These are phyloP conservation scores for Calycopis cecrops DNA, from an alignment of 1,140 invertebrate species.

Conservation along the genomic window DNA sequence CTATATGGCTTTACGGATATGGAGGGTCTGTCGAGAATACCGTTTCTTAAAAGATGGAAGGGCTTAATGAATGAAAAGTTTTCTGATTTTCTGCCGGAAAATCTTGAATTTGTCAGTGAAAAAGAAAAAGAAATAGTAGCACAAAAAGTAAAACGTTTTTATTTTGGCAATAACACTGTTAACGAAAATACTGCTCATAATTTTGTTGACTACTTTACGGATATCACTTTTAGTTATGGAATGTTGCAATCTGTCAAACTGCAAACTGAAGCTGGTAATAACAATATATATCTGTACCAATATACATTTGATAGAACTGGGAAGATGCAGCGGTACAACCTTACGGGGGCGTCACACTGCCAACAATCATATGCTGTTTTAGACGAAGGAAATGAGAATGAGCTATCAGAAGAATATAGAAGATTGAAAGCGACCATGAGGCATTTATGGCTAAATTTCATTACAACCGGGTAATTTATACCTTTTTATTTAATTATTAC, in stretches of 20 bases:
- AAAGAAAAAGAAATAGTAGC: conserved; percentile 22
- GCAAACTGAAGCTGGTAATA: conserved; percentile 26
- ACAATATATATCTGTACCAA: conserved; percentile 29
- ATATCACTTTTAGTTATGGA: conserved; percentile 25
- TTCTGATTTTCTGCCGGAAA: conserved; percentile 27
- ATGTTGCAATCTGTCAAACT: conserved; percentile 19
- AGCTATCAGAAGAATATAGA: conserved; percentile 18
- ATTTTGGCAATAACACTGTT: conserved; percentile 27
- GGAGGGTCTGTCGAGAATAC: conserved; percentile 31
- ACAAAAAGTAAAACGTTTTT: conserved; percentile 28
- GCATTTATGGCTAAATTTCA: conserved; percentile 29
- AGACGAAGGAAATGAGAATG: conserved; percentile 15
- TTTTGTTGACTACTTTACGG: conserved; percentile 25
- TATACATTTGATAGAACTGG: conserved; percentile 19
- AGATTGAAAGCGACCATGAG: conserved; percentile 24
- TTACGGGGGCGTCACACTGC: conserved; percentile 22
- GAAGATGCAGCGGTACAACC: conserved; percentile 5
- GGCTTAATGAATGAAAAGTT: conserved; percentile 35
- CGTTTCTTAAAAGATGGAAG: conserved; percentile 27
- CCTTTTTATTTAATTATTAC: background rate
- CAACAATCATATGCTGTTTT: conserved; percentile 19
- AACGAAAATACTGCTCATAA: conserved; percentile 17
- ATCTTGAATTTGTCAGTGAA: conserved; percentile 26
- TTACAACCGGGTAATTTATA: conserved; percentile 29
- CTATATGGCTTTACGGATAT: conserved; percentile 34